These are phyloP conservation scores for Temnothorax unifasciatus DNA, from an alignment of 2,888 invertebrate genomes.

Conservation along the genomic window DNA sequence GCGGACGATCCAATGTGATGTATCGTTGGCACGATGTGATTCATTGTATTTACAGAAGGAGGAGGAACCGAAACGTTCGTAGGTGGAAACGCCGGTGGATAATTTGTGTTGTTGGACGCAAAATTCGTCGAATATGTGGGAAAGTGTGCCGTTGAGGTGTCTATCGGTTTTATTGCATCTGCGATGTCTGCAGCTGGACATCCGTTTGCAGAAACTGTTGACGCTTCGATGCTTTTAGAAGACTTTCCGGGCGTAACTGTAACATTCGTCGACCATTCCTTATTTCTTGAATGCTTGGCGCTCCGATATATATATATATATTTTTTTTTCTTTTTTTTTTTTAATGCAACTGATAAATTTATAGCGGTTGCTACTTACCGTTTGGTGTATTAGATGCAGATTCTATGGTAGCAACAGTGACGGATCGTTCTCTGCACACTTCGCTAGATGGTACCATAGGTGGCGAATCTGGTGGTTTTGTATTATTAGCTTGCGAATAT, in stretches of 20 bases:
- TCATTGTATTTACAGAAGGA: conserved; percentile 82
- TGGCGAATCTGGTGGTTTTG: conserved; percentile 90
- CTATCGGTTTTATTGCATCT: conserved; percentile 81
- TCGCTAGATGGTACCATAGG: conserved; percentile 87
- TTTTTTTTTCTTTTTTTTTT: too few species aligned
- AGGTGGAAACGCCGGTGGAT: conserved; percentile 84
- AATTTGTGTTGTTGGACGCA: conserved; percentile 76
- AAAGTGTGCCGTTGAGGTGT: conserved; percentile 80
- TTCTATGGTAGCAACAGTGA: conserved; percentile 78
- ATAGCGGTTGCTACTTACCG: conserved; percentile 71
- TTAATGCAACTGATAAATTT: too few species aligned
- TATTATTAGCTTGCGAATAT: conserved; percentile 92
- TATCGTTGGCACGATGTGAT: conserved; percentile 82
- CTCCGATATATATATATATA: too few species aligned
- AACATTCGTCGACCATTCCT: background rate
- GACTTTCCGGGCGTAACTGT: conserved; percentile 80
- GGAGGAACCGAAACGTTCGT: conserved; percentile 84
- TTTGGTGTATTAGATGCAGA: conserved; percentile 81
- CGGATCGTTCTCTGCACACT: conserved; percentile 78
- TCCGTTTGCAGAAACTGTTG: conserved; percentile 81
- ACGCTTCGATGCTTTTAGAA: conserved; percentile 78
- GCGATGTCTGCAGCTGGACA: conserved; percentile 78
- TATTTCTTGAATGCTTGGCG: too few species aligned
- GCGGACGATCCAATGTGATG: conserved; percentile 78
- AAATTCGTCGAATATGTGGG: conserved; percentile 81